These are phyloP conservation scores for Sarcophaga rosellei DNA, from an alignment of 2,888 invertebrate genomes.

Conservation along the genomic window DNA sequence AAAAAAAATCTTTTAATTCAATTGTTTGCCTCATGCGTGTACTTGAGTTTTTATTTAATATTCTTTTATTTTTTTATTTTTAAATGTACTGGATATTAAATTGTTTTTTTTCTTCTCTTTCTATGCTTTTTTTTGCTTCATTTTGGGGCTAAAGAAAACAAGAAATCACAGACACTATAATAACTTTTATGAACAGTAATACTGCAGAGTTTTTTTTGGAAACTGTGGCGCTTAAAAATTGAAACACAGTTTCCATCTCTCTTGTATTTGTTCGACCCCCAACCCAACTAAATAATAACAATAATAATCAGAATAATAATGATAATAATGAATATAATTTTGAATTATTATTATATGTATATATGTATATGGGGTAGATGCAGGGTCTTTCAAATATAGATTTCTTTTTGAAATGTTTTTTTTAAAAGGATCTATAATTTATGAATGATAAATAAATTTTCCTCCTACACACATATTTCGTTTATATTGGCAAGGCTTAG, in stretches of 20 bases:
- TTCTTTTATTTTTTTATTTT: slow-evolving; percentile 11
- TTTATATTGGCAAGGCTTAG: too few species aligned
- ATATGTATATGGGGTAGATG: too few species aligned
- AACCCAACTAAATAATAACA: slow-evolving; percentile 25
- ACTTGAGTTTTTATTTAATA: slow-evolving; percentile 66
- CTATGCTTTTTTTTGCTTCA: background rate
- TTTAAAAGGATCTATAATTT: too few species aligned
- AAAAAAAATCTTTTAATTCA: slow-evolving; percentile 63
- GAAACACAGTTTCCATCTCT: background rate
- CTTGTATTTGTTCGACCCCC: slow-evolving; percentile 15
- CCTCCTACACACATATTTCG: too few species aligned
- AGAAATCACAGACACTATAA: background rate
- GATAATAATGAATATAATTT: slow-evolving; percentile 9
- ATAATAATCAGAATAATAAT: background rate
- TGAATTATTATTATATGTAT: too few species aligned
- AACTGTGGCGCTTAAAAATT: background rate
- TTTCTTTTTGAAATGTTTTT: too few species aligned
- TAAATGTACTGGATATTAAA: slow-evolving; percentile 31
- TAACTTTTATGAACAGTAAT: background rate
- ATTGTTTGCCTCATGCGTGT: slow-evolving; percentile 69
- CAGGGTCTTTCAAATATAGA: too few species aligned
- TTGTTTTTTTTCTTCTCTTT: background rate
- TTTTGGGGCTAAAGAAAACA: background rate
- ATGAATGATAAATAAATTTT: too few species aligned
- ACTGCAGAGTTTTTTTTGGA: background rate